These are phyloP conservation scores for Psilopsiagon aurifrons DNA, from an alignment of 2,113 vertebrate species.

Conservation along the genomic window DNA sequence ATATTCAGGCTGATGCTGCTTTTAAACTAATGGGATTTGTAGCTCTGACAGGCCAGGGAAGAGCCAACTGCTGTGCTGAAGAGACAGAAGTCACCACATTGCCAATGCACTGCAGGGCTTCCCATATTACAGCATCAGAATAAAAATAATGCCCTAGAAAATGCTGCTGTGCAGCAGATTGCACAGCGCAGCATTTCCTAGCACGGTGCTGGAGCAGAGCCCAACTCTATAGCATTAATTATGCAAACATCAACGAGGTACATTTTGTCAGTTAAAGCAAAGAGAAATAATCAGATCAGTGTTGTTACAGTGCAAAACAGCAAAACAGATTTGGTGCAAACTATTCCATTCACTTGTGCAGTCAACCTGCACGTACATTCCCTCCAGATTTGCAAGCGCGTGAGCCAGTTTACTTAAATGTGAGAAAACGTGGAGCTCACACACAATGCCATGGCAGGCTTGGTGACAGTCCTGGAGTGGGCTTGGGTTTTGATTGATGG, in stretches of 20 bases:
- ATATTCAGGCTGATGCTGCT: background rate
- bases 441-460: background rate
- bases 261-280: conserved; percentile 17
- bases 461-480: background rate
- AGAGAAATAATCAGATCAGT: background rate
- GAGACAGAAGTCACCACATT: background rate
- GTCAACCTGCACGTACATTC: background rate
- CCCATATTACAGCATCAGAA: background rate
- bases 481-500: background rate
- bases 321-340: conserved; percentile 29
- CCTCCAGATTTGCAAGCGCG: background rate
- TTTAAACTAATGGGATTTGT: conserved; percentile 2
- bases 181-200: background rate
- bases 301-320: background rate
- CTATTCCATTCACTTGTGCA: conserved; percentile 27
- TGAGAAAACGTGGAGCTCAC: background rate
- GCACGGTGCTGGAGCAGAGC: background rate
- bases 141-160: conserved; percentile 20
- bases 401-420: background rate
- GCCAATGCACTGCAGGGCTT: background rate
- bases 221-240: conserved; percentile 17
- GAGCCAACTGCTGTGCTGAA: background rate
- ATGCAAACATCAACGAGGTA: conserved; percentile 8
- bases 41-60: background rate
- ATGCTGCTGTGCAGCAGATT: background rate